Conservation (phyloP, 2,113 vertebrate species). For the Mesembrinibis cayennensis region DNA sequence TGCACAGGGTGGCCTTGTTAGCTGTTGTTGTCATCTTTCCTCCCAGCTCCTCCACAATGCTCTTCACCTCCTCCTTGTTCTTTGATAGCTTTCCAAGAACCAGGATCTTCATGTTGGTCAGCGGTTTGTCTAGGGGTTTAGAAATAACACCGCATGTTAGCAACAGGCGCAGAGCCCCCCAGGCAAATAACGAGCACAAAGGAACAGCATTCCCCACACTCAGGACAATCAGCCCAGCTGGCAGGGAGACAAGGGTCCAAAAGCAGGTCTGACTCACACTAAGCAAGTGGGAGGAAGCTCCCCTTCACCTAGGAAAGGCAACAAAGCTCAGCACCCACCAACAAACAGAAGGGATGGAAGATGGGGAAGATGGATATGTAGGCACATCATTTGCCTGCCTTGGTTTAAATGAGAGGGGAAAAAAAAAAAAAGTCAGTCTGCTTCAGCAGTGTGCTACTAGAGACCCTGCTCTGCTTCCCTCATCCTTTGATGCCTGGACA, state of each 20-base stretch:
- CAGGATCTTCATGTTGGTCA: conserved; percentile 89
- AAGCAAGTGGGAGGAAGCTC: not conserved
- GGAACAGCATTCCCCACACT: not conserved
- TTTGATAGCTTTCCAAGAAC: conserved; percentile 87
- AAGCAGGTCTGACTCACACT: not conserved
- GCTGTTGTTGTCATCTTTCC: conserved; percentile 85
- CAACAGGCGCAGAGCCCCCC: not conserved
- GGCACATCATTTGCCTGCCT: not conserved
- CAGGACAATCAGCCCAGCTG: not conserved
- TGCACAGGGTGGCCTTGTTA: conserved; percentile 87
- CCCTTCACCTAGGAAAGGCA: not conserved
- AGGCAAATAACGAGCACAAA: not conserved
- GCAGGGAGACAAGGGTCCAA: not conserved
- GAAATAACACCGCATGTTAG: not conserved
- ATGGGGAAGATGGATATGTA: not conserved
- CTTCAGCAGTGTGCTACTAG: not conserved
- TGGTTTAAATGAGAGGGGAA: not conserved
- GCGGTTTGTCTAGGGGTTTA: conserved; percentile 82
- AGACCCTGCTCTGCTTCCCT: not conserved
- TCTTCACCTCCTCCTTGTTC: conserved; percentile 93
- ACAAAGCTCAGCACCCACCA: not conserved
- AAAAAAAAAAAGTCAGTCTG: not conserved
- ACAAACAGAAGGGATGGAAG: not conserved
- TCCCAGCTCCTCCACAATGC: conserved; percentile 85
- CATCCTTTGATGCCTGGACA: not conserved